A percentile compares a stretch with the other conserved stretches of the same genome.
Evolutionary conservation across 2,113 vertebrate species (phyloP).

Genomic region (Nannobrachium achirus): DNA sequence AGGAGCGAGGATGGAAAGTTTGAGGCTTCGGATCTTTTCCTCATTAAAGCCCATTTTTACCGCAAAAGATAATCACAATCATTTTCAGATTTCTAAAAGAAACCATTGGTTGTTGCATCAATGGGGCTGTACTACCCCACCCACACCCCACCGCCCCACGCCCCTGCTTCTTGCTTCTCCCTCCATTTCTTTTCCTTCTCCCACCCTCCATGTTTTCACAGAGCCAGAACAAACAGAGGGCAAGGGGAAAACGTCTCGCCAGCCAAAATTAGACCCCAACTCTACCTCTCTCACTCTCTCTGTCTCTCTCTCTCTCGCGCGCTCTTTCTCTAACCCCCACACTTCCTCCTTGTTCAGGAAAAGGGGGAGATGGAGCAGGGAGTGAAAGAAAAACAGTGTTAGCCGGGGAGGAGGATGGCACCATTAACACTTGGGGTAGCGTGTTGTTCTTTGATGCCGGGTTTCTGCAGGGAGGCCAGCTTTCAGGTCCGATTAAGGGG

Average conservation of each 20-base stretch:
- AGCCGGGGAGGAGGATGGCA: conserved; percentile 50
- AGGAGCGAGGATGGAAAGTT: neutral
- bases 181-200: conserved; percentile 32
- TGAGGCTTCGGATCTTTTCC: neutral
- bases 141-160: conserved; percentile 54
- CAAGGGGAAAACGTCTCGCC: conserved; percentile 60
- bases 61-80: neutral
- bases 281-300: conserved; percentile 26
- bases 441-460: conserved; percentile 53
- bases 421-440: conserved; percentile 49
- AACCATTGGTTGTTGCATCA: conserved; percentile 54
- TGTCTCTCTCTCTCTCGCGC: conserved; percentile 7
- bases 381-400: conserved; percentile 69
- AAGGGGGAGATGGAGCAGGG: conserved; percentile 33
- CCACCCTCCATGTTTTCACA: conserved; percentile 79
- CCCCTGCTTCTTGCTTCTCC: conserved; percentile 38
- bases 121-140: conserved; percentile 52
- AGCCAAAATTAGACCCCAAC: conserved; percentile 61
- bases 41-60: neutral
- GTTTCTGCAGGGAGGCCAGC: conserved; percentile 26
- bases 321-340: conserved; percentile 13
- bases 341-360: conserved; percentile 37
- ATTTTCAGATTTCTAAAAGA: neutral
- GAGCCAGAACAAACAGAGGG: conserved; percentile 78
- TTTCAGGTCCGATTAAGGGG: conserved; percentile 59